Percentiles rank a stretch among this genome's conserved stretches.
Conservation (phyloP, 2,113 vertebrate genomes). For the Microtus richardsoni region DNA sequence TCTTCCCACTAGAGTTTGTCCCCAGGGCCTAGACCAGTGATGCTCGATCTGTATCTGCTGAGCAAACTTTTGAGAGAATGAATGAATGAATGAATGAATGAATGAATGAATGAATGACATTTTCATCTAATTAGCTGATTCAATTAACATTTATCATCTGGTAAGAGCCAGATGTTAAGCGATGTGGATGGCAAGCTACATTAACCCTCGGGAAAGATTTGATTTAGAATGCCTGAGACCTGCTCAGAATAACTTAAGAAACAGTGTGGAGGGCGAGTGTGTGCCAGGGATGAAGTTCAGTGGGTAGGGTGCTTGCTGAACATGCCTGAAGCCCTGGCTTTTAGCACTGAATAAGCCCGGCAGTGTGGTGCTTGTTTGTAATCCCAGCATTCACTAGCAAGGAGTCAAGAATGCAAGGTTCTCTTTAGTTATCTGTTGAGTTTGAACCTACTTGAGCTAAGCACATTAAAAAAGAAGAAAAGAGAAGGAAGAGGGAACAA, state of each 20-base stretch:
- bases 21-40: neutral
- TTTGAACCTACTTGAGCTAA: neutral
- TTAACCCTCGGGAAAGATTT: neutral
- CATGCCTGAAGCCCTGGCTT: neutral
- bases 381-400: neutral
- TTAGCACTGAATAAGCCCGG: too few relatives aligned
- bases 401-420: neutral
- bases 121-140: conserved; percentile 26
- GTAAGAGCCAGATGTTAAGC: neutral
- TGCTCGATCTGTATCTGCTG: neutral
- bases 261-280: neutral
- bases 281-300: neutral
- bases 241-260: neutral
- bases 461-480: neutral
- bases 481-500: neutral
- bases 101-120: conserved; percentile 6
- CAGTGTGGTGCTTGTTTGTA: neutral
- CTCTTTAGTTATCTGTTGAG: neutral
- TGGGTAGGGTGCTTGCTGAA: neutral
- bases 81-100: conserved; percentile 4
- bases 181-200: neutral
- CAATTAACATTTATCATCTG: neutral
- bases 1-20: neutral
- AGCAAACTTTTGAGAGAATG: conserved; percentile 3
- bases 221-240: conserved; percentile 5